phyloP scores from a whole-genome alignment of 2,888 invertebrate species.

The Scrobipalpa atriplicella region DNA sequence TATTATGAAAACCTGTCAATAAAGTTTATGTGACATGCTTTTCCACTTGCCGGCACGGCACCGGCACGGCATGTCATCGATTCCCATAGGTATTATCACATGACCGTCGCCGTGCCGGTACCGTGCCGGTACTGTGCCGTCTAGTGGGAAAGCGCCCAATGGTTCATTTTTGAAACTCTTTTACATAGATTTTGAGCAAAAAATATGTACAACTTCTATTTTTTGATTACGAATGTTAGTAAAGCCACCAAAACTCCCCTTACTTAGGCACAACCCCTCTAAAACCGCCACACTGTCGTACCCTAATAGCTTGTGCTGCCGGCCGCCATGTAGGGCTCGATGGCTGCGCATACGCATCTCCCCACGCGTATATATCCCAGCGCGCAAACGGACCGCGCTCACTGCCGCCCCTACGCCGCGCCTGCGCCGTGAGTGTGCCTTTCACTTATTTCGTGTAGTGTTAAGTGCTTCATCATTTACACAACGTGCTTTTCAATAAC shows the following conservation, averaged over 20 bases:
- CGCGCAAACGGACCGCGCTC: background rate
- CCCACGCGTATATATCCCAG: conserved; percentile 2
- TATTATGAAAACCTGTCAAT: too few relatives aligned
- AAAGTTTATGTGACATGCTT: too few relatives aligned
- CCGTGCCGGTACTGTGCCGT: too few relatives aligned
- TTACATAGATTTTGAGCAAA: too few relatives aligned
- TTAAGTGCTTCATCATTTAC: background rate
- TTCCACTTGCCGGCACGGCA: too few relatives aligned
- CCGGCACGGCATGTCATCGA: too few relatives aligned
- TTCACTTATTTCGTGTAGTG: background rate
- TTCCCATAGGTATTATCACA: too few relatives aligned
- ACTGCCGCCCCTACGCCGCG: conserved; percentile 18
- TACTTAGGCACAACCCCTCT: background rate
- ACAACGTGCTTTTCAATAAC: background rate
- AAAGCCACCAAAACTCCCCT: background rate
- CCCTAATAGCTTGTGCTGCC: conserved; percentile 2
- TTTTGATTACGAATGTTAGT: background rate
- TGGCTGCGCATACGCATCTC: background rate
- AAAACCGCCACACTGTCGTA: background rate
- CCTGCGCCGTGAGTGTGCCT: conserved; percentile 18
- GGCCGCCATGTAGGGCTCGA: conserved; percentile 13
- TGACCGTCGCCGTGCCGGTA: too few relatives aligned
- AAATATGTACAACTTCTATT: too few relatives aligned
- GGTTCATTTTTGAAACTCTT: too few relatives aligned
- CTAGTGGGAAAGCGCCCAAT: too few relatives aligned